These are phyloP conservation scores for Melieria picta DNA, from an alignment of 2,888 invertebrate species.

Conservation along the genomic window DNA sequence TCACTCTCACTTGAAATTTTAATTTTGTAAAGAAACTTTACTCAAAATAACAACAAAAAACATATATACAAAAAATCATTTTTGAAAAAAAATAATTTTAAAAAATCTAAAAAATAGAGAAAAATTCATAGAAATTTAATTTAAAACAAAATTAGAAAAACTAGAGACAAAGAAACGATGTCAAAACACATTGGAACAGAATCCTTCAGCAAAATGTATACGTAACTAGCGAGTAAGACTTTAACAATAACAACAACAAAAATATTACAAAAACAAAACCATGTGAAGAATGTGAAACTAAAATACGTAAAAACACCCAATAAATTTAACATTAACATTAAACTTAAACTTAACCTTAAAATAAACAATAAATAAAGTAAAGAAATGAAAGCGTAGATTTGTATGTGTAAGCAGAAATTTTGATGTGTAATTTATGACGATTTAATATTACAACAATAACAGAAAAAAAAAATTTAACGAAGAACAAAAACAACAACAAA, in stretches of 20 bases:
- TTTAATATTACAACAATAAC: constrained; percentile 14
- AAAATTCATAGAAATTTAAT: constrained; percentile 12
- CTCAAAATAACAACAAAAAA: constrained; percentile 32
- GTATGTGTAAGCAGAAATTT: constrained; percentile 29
- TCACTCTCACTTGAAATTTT: too few relatives aligned
- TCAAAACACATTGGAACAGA: constrained; percentile 40
- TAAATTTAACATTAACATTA: constrained; percentile 37
- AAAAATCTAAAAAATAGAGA: constrained; percentile 10
- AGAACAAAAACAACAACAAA: constrained; percentile 40
- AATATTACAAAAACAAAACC: constrained; percentile 14
- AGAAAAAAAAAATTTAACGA: constrained; percentile 13
- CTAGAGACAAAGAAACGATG: constrained; percentile 19
- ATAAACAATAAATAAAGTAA: constrained; percentile 33
- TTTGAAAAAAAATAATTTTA: constrained; percentile 33
- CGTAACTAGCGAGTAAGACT: constrained; percentile 62
- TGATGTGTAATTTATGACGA: constrained; percentile 24
- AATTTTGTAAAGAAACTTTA: constrained; percentile 25
- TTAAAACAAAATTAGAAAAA: constrained; percentile 4
- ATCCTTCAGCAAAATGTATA: constrained; percentile 66
- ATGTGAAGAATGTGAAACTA: background rate
- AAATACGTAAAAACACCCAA: constrained; percentile 26
- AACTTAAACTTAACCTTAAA: constrained; percentile 30
- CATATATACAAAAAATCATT: constrained; percentile 7
- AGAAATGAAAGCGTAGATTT: constrained; percentile 27
- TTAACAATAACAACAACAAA: constrained; percentile 21